phyloP scores from a whole-genome alignment of 2,888 invertebrate species.

The Patella caerulea region DNA sequence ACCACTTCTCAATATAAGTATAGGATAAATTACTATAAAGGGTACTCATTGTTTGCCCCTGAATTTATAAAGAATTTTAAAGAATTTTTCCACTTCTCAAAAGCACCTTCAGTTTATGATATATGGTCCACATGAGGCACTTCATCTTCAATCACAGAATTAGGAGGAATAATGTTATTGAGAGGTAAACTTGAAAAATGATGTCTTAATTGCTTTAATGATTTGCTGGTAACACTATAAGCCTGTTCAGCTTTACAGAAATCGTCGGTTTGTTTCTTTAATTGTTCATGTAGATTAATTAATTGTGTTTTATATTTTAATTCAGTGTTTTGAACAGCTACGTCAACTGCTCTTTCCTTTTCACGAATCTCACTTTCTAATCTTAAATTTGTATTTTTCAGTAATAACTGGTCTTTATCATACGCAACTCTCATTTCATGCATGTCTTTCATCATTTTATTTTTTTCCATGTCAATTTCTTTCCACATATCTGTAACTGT shows the following conservation, averaged over 20 bases:
- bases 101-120: no score
- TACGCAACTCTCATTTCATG: conserved; percentile 49
- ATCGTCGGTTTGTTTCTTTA: conserved; percentile 48
- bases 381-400: conserved; percentile 51
- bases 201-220: conserved; percentile 58
- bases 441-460: conserved; percentile 51
- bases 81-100: no score
- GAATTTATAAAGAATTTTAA: no score
- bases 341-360: conserved; percentile 46
- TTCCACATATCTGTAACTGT: conserved; percentile 59
- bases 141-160: conserved; percentile 49
- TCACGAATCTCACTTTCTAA: conserved; percentile 49
- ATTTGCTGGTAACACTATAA: conserved; percentile 55
- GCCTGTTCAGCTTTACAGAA: conserved; percentile 50
- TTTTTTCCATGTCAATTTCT: conserved; percentile 53
- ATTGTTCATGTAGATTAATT: conserved; percentile 49
- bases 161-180: conserved; percentile 49
- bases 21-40: no score
- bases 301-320: conserved; percentile 54
- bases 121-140: conserved; percentile 35
- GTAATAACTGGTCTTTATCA: conserved; percentile 54
- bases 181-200: conserved; percentile 62
- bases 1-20: no score
- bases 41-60: no score
- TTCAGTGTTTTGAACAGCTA: conserved; percentile 52